These are phyloP conservation scores for Mesitornis unicolor DNA, from an alignment of 2,113 vertebrate species.

Conservation along the genomic window DNA sequence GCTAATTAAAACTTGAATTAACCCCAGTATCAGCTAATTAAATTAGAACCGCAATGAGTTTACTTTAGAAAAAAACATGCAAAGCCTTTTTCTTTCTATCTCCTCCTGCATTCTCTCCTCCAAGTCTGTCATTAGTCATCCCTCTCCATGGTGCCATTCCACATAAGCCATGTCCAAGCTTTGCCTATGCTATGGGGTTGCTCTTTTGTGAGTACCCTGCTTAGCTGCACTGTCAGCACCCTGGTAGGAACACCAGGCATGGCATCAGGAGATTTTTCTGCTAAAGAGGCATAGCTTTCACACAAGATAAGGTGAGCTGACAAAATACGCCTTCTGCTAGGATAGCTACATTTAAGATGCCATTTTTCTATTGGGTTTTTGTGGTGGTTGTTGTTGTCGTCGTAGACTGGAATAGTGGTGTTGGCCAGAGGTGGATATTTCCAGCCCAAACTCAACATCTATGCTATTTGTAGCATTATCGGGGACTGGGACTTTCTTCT, in stretches of 20 bases:
- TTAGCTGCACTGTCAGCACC: not conserved
- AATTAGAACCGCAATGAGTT: slow-evolving; percentile 13
- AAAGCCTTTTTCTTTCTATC: not conserved
- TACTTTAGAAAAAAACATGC: not conserved
- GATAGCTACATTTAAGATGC: not conserved
- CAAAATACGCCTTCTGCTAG: not conserved
- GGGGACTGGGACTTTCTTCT: not conserved
- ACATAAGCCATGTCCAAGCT: not conserved
- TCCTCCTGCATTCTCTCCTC: not conserved
- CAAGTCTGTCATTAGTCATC: not conserved
- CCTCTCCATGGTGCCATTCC: not conserved
- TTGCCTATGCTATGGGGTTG: not conserved
- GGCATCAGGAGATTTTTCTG: not conserved
- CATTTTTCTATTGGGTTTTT: not conserved
- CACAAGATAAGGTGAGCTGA: not conserved
- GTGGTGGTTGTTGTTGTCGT: not conserved
- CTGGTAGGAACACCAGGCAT: not conserved
- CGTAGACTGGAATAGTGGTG: not conserved
- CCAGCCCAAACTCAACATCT: not conserved
- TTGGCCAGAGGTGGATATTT: not conserved
- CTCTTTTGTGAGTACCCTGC: not conserved
- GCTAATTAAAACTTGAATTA: slow-evolving; percentile 47
- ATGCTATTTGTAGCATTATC: fast-evolving
- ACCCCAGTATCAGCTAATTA: slow-evolving; percentile 25
- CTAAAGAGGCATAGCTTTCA: not conserved